Evolutionary conservation across 2,113 vertebrate genomes (phyloP), one percentile per base, ranked within the genome.

Genomic region (Stictonetta naevosa): DNA sequence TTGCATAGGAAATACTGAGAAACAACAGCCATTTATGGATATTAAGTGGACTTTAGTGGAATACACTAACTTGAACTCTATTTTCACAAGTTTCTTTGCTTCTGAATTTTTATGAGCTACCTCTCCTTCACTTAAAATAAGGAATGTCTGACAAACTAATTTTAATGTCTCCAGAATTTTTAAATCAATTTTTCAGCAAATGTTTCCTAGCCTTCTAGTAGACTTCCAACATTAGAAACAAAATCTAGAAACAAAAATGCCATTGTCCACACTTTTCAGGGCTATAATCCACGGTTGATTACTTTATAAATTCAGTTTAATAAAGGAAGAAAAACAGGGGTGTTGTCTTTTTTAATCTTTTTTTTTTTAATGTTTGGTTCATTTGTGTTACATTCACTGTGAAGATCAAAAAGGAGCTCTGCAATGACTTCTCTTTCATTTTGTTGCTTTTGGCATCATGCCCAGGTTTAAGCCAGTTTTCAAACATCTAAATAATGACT

Each of bases 401-500:
- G 19, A 95, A 86, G 52, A 93, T 80, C 52, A 90, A 92, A 80
- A 89, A 22, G 42, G 12, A 91, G 56, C 46, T 46, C 68, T 92
- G 82, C 75, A 40, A 46, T 7, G 31, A 64, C 34, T 93, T 59
- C 36, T 68, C 34, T 38, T 67, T 83, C 33, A 52, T 29, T 83
- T 66, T 92, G 75, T 63, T 92, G 71, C 56, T 83, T 58, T 94
- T 95, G 96, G 91, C 76, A 1, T 15, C 33, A n/a, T 38, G 69
- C 89, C 82, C 79, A 86, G 23, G 7, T 86, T 95, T 91, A 97
- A 96, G 53, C 62, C 62, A 78, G 40, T 93, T 91, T 96, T 96
- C 75, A 95, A 96, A 84, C 73, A 82, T 82, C 86, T 83, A 79
- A 95, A 91, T 91, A 95, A 86, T 52, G 62, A 53, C 62, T 88